Conservation (phyloP, 2,797 vertebrate genomes). For the Chiloscyllium punctatum region DNA sequence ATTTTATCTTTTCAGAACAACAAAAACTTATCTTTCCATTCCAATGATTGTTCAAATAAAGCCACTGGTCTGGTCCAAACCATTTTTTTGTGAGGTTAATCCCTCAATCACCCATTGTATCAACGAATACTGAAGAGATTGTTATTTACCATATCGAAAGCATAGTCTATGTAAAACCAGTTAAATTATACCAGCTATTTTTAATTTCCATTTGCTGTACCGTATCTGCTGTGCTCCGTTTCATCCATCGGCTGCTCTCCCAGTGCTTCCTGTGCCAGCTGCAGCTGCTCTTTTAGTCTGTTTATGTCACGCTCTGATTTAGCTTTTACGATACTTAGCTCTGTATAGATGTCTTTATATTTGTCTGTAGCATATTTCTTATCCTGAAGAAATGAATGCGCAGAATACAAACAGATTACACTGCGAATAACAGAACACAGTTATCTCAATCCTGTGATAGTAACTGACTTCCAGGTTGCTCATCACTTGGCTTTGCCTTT, state of each 20-base stretch:
- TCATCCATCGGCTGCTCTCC: slow-evolving; percentile 63
- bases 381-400: slow-evolving; percentile 52
- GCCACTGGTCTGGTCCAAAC: not conserved
- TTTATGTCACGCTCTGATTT: slow-evolving; percentile 69
- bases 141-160: not conserved
- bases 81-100: not conserved
- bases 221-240: slow-evolving; percentile 62
- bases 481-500: not conserved
- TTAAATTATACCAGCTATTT: not conserved
- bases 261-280: slow-evolving; percentile 68
- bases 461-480: not conserved
- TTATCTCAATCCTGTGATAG: not conserved
- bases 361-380: slow-evolving; percentile 75
- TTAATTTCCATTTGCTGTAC: slow-evolving; percentile 45
- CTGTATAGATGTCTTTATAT: slow-evolving; percentile 78
- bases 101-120: not conserved
- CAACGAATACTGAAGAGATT: not conserved
- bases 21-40: not conserved
- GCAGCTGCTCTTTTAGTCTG: slow-evolving; percentile 66
- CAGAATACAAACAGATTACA: not conserved
- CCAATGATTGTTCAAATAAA: not conserved
- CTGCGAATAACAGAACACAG: not conserved
- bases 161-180: not conserved
- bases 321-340: slow-evolving; percentile 73
- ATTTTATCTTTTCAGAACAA: not conserved